Conservation (phyloP, 1,140 invertebrate species). For the Drosophila micromelanica region DNA sequence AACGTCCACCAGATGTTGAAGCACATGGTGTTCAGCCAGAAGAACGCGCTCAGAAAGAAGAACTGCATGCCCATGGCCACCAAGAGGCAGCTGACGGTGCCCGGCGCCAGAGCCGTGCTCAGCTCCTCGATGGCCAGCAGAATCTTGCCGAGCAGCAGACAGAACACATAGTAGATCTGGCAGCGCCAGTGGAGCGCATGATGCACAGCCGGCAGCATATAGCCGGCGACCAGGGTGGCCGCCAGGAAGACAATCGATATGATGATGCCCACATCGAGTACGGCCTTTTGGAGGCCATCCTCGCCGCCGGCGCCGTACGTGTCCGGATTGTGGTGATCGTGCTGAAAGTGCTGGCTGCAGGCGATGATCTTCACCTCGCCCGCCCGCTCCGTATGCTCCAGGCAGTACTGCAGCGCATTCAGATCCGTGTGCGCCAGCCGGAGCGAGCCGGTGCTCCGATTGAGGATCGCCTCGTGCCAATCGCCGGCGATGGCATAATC, state of each 20-base stretch:
- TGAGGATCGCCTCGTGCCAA: slow-evolving; percentile 76
- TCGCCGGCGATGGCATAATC: slow-evolving; percentile 85
- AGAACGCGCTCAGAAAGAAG: slow-evolving; percentile 96
- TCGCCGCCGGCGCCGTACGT: slow-evolving; percentile 45
- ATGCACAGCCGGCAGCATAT: slow-evolving; percentile 90
- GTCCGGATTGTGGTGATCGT: not conserved
- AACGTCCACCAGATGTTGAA: slow-evolving; percentile 98
- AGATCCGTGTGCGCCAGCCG: slow-evolving; percentile 58
- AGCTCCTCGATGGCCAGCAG: slow-evolving; percentile 88
- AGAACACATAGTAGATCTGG: slow-evolving; percentile 92
- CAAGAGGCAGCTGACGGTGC: slow-evolving; percentile 87
- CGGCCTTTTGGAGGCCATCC: slow-evolving; percentile 86
- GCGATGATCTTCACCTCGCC: slow-evolving; percentile 87
- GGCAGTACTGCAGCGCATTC: slow-evolving; percentile 62
- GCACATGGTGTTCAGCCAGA: slow-evolving; percentile 98
- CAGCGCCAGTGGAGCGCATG: slow-evolving; percentile 93
- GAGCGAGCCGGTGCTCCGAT: slow-evolving; percentile 47
- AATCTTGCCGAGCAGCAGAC: slow-evolving; percentile 91
- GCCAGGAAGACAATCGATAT: slow-evolving; percentile 91
- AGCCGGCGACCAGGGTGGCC: slow-evolving; percentile 90
- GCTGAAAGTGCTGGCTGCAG: slow-evolving; percentile 86
- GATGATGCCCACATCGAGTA: slow-evolving; percentile 90
- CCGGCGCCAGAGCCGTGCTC: slow-evolving; percentile 84
- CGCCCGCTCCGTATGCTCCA: slow-evolving; percentile 74
- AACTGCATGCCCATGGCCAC: slow-evolving; percentile 95